A percentile compares a stretch with the other conserved stretches of the same genome.
phyloP scores from a whole-genome alignment of 2,113 vertebrate genomes.

The Calidris pygmaea region DNA sequence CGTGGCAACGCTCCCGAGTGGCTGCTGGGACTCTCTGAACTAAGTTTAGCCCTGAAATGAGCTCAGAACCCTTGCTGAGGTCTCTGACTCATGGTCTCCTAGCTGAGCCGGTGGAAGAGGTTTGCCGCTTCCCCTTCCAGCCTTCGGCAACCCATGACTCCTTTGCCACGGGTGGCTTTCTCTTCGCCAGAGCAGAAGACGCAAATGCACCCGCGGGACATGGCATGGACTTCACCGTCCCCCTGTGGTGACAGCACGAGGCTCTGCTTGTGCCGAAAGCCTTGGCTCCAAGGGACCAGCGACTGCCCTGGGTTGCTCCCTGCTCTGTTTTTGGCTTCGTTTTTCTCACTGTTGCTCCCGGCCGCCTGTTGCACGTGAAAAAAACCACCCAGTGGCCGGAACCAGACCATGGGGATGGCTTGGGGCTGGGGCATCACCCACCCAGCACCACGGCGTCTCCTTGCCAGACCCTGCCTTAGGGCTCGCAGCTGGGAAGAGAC shows the following conservation, averaged over 20 bases:
- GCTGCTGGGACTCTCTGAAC: slow-evolving; percentile 52
- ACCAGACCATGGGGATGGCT: rapidly evolving
- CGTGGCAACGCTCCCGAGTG: not conserved
- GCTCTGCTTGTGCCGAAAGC: not conserved
- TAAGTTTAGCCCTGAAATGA: slow-evolving; percentile 61
- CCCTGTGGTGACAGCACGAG: not conserved
- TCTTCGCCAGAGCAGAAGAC: not conserved
- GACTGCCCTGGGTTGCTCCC: not conserved
- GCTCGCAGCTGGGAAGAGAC: not conserved
- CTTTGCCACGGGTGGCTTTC: not conserved
- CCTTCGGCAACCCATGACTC: not conserved
- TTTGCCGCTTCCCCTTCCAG: not conserved
- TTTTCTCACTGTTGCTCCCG: not conserved
- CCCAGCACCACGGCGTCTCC: not conserved
- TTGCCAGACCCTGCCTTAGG: not conserved
- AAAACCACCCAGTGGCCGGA: rapidly evolving
- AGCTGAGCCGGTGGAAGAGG: not conserved
- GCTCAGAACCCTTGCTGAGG: slow-evolving; percentile 53
- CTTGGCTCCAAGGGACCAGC: not conserved
- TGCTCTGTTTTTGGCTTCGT: not conserved
- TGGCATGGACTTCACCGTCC: not conserved
- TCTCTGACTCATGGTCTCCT: slow-evolving; percentile 7
- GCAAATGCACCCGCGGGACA: not conserved
- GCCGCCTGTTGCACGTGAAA: not conserved
- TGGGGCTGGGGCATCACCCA: not conserved